Base-by-base conservation (phyloP, 1,140 invertebrate genomes). In the Magallana ariakensis region DNA sequence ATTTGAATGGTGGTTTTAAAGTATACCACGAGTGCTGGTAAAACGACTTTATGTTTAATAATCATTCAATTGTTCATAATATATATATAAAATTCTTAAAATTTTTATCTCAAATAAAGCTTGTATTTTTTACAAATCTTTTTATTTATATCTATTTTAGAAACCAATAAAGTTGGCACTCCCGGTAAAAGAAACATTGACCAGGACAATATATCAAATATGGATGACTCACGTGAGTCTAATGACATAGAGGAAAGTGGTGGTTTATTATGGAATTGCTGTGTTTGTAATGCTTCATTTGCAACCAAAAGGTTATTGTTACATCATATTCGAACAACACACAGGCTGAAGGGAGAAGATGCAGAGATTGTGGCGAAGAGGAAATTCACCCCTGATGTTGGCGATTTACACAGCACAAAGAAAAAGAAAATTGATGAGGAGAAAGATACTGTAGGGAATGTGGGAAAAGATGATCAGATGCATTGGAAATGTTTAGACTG, bases 401-500 rank as follows among this genome's bases (percentile, higher is more conserved):
- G 7, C 2, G 66, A 13, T 15, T 19, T 26, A 11, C 33, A 7
- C 19, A 26, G n/a, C 10, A 7, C 62, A 75, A 75, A 75, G 22
- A 22, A 13, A 33, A 33, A 26, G 7, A 75, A 9, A 75, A 75
- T 26, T 19, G 66, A 26, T 19, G 66, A 75, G 16, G 19, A 19
- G 11, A 22, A 8, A 11, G 8, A 33, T 11, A 70, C 11, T 22
- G 62, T 22, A 19, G 22, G 22, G 22, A 75, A 13, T 33, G 66
- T 26, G 33, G 11, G 22, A 60, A n/a, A n/a, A 10, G 66, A 75
- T 75, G 66, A 75, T 13, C 19, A 26, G 13, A 75, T 26, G 66
- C 66, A 75, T 8, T 75, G 66, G 66, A 75, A 75, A 11, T 75
- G 66, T 75, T 75, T 75, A 33, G 66, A 75, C 11, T 75, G 66